A percentile compares a stretch with the other conserved stretches of the same genome.
Conservation (phyloP, 2,888 invertebrate species). For the Eudemis profundana region DNA sequence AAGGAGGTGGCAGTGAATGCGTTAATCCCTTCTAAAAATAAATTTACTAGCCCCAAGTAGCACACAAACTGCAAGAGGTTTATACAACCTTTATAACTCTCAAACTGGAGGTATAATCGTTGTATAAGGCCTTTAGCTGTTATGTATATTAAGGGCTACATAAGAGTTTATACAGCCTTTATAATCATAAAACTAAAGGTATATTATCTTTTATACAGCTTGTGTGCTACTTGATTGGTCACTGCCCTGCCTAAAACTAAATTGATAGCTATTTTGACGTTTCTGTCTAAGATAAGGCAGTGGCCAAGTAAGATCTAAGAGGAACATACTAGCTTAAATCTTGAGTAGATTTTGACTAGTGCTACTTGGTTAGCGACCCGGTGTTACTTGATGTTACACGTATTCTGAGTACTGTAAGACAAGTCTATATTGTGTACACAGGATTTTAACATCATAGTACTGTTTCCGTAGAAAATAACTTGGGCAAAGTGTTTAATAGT, state of each 20-base stretch:
- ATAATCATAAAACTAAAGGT: no score
- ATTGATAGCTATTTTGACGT: not conserved
- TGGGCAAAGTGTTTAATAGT: no score
- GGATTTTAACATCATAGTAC: not conserved
- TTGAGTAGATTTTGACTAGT: not conserved
- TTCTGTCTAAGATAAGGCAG: not conserved
- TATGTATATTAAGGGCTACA: no score
- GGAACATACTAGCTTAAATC: slow-evolving; percentile 1
- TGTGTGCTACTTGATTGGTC: no score
- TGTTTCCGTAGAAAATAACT: not conserved
- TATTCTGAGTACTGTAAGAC: slow-evolving; percentile 7
- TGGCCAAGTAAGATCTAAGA: not conserved
- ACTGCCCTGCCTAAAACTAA: not conserved
- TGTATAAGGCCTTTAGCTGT: no score
- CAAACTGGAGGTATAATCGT: no score
- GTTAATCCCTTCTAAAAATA: not conserved
- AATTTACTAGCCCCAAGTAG: no score
- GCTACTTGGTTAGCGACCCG: not conserved
- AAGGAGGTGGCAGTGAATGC: no score
- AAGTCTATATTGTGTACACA: slow-evolving; percentile 8
- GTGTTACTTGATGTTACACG: slow-evolving; percentile 11
- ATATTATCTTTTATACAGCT: no score
- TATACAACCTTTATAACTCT: no score
- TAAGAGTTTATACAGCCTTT: no score
- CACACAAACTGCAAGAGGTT: no score